A percentile compares a stretch with the other conserved stretches of the same genome.
Conservation (phyloP, 92 coral and sea anemone species). For the Micromussa lordhowensis region DNA sequence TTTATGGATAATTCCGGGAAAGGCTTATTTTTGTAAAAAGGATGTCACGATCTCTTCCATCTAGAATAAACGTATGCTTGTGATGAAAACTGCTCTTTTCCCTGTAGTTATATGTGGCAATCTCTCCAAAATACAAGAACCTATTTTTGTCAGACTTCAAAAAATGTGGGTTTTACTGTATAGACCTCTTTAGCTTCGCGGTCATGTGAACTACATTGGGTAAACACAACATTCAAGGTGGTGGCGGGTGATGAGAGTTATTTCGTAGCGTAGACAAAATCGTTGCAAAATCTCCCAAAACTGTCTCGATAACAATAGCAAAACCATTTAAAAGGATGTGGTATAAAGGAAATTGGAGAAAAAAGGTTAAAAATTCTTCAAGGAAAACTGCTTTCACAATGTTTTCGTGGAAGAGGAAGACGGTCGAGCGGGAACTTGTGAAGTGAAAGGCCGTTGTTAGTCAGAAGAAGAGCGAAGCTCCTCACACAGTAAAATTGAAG, state of each 20-base stretch:
- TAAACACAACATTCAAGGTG: no score
- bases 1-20: background rate
- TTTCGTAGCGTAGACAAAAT: conserved; percentile 32
- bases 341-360: conserved; percentile 55
- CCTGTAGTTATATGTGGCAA: background rate
- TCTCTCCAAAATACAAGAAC: background rate
- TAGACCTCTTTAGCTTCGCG: no score
- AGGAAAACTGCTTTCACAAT: conserved; percentile 30
- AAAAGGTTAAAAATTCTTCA: conserved; percentile 56
- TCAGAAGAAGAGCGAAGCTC: conserved; percentile 55
- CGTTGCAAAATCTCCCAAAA: conserved; percentile 35
- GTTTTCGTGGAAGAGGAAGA: conserved; percentile 26
- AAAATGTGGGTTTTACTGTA: no score
- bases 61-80: conserved; percentile 18
- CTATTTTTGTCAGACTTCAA: no score
- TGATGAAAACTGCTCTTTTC: background rate
- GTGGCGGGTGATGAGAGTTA: background rate
- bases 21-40: conserved; percentile 7
- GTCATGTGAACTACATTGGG: no score
- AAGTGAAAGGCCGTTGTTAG: conserved; percentile 49
- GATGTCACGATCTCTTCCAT: background rate
- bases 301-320: conserved; percentile 42
- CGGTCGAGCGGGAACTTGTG: background rate
- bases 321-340: conserved; percentile 48
- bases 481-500: conserved; percentile 46